phyloP scores from a whole-genome alignment of 1,140 invertebrate species.

The Zaprionus davidi region DNA sequence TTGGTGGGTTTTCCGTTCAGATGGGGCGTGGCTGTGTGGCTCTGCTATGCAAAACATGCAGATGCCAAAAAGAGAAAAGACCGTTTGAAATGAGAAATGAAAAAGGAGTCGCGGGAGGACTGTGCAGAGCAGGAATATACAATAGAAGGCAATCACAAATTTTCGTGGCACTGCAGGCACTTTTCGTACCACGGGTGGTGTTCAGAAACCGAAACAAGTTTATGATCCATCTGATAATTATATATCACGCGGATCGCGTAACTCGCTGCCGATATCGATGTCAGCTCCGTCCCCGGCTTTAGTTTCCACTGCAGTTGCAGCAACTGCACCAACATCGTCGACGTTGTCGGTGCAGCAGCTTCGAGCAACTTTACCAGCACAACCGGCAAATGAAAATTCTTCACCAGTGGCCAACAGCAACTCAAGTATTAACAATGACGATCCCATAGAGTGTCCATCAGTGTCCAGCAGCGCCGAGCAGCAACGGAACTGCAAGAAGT shows the following conservation, averaged over 20 bases:
- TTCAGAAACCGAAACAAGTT: conserved; percentile 86
- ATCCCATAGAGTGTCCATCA: too few relatives aligned
- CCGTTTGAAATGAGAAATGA: conserved; percentile 28
- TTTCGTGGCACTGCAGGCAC: conserved; percentile 29
- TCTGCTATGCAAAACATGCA: conserved; percentile 18
- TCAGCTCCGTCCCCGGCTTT: not conserved
- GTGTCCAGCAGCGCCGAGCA: too few relatives aligned
- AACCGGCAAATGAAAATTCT: too few relatives aligned
- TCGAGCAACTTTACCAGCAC: too few relatives aligned
- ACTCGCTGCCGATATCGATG: conserved; percentile 23
- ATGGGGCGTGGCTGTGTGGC: conserved; percentile 14
- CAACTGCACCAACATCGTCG: too few relatives aligned
- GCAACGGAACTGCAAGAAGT: too few relatives aligned
- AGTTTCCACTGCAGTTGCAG: conserved; percentile 6
- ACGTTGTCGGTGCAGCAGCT: too few relatives aligned
- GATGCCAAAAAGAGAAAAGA: conserved; percentile 17
- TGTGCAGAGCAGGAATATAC: not conserved
- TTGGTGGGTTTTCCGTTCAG: conserved; percentile 2
- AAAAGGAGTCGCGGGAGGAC: not conserved
- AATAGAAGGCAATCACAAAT: not conserved
- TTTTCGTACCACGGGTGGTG: conserved; percentile 79
- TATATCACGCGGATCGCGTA: conserved; percentile 85
- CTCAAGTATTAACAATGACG: too few relatives aligned
- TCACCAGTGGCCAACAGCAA: too few relatives aligned
- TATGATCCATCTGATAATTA: conserved; percentile 90